phyloP scores from a whole-genome alignment of 2,113 vertebrate species.

The Myrmecophaga tridactyla region DNA sequence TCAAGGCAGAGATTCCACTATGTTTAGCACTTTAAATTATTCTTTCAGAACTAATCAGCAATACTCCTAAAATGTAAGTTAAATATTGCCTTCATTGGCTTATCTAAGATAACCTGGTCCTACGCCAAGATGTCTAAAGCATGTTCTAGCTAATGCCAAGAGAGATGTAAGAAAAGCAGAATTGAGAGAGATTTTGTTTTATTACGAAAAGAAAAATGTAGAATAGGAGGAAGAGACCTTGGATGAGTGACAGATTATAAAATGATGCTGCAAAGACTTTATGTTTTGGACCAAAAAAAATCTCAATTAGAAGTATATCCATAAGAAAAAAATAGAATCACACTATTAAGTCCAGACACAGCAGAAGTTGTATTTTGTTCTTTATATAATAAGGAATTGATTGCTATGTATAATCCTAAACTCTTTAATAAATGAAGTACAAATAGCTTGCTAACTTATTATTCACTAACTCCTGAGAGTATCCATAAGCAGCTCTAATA shows the following conservation, averaged over 20 bases:
- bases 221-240: neutral
- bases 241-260: neutral
- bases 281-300: neutral
- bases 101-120: constrained; percentile 7
- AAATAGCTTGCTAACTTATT: neutral
- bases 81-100: constrained; percentile 22
- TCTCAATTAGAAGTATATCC: neutral
- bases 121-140: constrained; percentile 9
- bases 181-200: constrained; percentile 47
- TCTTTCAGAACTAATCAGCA: constrained; percentile 16
- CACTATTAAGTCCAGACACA: neutral
- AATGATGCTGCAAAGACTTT: neutral
- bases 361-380: neutral
- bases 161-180: neutral
- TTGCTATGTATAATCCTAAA: neutral
- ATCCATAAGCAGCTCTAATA: neutral
- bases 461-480: neutral
- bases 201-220: constrained; percentile 36
- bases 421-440: constrained; percentile 41
- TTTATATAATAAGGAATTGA: constrained; percentile 20
- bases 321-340: neutral
- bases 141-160: neutral
- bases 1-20: constrained; percentile 45
- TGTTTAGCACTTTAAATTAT: neutral
- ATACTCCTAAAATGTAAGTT: constrained; percentile 14